Conservation (phyloP, 2,888 invertebrate genomes). For the Gisinianus flammeolus region DNA sequence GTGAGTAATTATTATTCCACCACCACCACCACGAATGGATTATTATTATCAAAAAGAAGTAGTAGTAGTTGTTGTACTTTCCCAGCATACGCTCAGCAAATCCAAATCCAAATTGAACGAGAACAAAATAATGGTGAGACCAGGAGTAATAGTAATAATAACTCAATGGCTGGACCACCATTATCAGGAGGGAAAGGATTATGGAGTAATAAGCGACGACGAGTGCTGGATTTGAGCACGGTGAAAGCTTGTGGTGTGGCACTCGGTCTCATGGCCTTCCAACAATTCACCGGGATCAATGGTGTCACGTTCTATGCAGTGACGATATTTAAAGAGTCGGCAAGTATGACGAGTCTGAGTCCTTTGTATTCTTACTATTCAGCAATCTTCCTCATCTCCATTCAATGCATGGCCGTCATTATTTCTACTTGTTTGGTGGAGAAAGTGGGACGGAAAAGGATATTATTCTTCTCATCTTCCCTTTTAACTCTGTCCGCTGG, state of each 20-base stretch:
- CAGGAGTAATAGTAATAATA: too few species aligned
- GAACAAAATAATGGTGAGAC: neutral
- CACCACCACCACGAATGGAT: too few species aligned
- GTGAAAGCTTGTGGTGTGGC: slow-evolving; percentile 52
- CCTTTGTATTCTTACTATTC: slow-evolving; percentile 42
- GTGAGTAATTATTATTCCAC: neutral
- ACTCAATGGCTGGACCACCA: too few species aligned
- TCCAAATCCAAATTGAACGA: neutral
- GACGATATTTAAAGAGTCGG: slow-evolving; percentile 48
- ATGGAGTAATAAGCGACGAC: too few species aligned
- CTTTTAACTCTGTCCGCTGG: slow-evolving; percentile 40
- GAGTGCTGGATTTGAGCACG: too few species aligned
- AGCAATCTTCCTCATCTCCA: slow-evolving; percentile 49
- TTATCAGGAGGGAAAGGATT: too few species aligned
- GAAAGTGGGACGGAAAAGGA: slow-evolving; percentile 47
- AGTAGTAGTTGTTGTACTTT: neutral
- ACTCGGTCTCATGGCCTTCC: slow-evolving; percentile 52
- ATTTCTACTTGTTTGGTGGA: slow-evolving; percentile 52
- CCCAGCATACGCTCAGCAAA: neutral
- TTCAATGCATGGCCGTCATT: slow-evolving; percentile 52
- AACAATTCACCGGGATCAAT: slow-evolving; percentile 56
- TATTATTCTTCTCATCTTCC: slow-evolving; percentile 44
- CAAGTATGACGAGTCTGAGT: slow-evolving; percentile 30
- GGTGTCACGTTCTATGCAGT: slow-evolving; percentile 55
- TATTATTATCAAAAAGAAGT: too few species aligned